Base-by-base conservation (phyloP, 2,113 vertebrate species). In the Perognathus longimembris region DNA sequence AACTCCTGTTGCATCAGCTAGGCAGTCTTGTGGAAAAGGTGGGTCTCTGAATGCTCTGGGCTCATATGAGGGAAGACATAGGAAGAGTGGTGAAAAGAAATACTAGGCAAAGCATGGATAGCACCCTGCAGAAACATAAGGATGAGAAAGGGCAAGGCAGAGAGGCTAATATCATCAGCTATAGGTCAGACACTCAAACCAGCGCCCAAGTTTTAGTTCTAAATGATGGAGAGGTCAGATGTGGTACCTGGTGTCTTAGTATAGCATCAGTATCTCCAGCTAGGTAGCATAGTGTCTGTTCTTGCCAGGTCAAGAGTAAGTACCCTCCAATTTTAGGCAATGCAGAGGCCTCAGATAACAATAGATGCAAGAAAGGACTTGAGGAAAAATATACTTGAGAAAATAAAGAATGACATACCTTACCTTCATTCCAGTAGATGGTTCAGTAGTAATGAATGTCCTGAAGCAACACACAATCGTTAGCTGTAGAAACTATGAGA, bases 1-100 rank as follows among this genome's bases (percentile, higher is more conserved):
- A 94, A 89, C 75, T 81, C 89, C n/a, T 91, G 94, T 94, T 88
- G 76, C 88, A 92, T 94, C 95, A 96, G 96, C 89, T 87, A 75
- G 84, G 77, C 26, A 21, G 9, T 81, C 80, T 83, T 30, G 38
- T 59, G 84, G 34, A 32, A 50, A 89, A 38, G 24, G 22, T 67
- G 28, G 34, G 42, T 50, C 9, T 81, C 61, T 3, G 34, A 20
- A 40, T 34, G 32, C 67, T 79, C 71, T 76, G 66, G 32, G 45
- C 42, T 91, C 79, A 50, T 17, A 70, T 40, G 7, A 36, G 28
- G 8, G 12, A 20, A 4, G 59, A 54, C 26, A n/a, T 21, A 74
- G 30, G 28, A 6, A 12, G 18, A 4, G 32, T 17, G 32, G 32
- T 69, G 17, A 38, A 71, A 93, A 36, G 15, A 32, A 71, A 32